A percentile compares a stretch with the other conserved stretches of the same genome.
These are phyloP conservation scores for Zootermopsis nevadensis DNA, from an alignment of 2,888 invertebrate genomes.

Conservation along the genomic window DNA sequence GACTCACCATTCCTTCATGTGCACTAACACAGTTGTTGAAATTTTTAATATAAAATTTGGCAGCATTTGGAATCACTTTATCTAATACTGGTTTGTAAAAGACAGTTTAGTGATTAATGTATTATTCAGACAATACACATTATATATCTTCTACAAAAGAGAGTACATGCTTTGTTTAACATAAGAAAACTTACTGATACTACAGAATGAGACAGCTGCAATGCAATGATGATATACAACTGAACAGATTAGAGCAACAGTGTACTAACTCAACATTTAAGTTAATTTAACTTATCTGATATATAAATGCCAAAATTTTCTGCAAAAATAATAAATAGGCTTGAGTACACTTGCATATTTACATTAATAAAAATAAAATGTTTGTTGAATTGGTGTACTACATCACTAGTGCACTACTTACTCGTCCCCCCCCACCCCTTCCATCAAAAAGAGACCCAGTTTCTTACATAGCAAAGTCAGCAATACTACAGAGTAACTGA, in stretches of 20 bases:
- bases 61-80: background rate
- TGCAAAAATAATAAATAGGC: no score
- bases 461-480: background rate
- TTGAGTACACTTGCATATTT: no score
- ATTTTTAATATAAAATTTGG: background rate
- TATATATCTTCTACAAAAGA: background rate
- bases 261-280: background rate
- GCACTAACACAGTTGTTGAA: no score
- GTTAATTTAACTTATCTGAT: no score
- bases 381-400: background rate
- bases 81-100: background rate
- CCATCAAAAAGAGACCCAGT: background rate
- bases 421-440: background rate
- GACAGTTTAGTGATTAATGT: background rate
- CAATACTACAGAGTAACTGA: background rate
- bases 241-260: background rate
- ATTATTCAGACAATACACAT: background rate
- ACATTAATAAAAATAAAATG: no score
- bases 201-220: background rate
- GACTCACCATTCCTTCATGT: no score
- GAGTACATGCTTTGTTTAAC: background rate
- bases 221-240: background rate
- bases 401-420: background rate
- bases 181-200: background rate
- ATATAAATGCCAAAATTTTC: no score